Evolutionary conservation across 2,888 invertebrate species (phyloP), one percentile per base, ranked within the genome.

Genomic region (Pheosia tremula): DNA sequence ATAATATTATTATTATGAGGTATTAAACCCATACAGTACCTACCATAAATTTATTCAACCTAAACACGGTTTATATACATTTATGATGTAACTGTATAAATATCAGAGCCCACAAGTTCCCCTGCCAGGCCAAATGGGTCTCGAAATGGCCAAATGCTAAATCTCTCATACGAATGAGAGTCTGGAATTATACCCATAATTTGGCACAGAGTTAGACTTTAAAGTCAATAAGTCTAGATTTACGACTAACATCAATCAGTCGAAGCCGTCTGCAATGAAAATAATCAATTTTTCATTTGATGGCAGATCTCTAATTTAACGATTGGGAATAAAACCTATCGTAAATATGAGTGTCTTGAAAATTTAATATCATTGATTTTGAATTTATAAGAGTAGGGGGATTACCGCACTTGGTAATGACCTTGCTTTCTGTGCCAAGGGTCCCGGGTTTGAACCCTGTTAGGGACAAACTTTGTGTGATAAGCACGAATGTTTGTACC

Each of bases 151-250:
- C 24, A 50, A 8, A 50, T 24, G 24, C 7, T 50, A 43, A 13
- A 59, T 50, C 24, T 49, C 59, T 60, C n/a, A 62, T 59, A 56
- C 37, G 53, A 67, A 52, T 55, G 58, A 53, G 62, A 65, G 53
- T 60, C 61, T 57, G 24, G 36, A 62, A 62, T 71, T 60, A 66
- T 75, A 60, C 52, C 59, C 67, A 60, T 56, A 68, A 74, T 78
- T 80, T 83, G 79, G 79, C 79, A 74, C 63, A 70, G 61, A 67
- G 61, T 72, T 76, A 68, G 68, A 74, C 67, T 77, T 81, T 71
- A 76, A 62, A 66, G 71, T 67, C 67, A 65, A 74, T 75, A 64
- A 60, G 56, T 64, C 75, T 69, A 75, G 76, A 83, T 84, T 84
- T 83, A 84, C 62, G 58, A 53, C 63, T 64, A 56, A 47, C 66